These are phyloP conservation scores for Anoura caudifer DNA, from an alignment of 2,113 vertebrate genomes.

Conservation along the genomic window DNA sequence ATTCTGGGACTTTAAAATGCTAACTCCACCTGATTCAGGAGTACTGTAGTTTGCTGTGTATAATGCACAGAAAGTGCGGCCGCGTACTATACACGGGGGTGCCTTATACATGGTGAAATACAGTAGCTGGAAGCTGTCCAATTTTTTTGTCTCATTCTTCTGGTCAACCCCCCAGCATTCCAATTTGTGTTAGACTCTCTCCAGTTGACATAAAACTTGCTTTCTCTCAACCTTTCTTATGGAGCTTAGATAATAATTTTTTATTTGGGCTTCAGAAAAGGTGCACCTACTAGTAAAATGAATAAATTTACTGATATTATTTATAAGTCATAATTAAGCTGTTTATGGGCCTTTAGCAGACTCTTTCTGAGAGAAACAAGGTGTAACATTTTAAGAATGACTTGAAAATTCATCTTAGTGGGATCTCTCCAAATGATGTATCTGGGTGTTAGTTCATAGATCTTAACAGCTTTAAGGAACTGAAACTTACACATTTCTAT, in stretches of 20 bases:
- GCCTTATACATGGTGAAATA: too few species aligned
- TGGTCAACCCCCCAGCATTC: background rate
- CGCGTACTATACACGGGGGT: too few species aligned
- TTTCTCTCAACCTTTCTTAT: constrained; percentile 23
- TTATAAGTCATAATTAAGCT: background rate
- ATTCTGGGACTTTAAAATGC: background rate
- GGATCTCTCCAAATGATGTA: background rate
- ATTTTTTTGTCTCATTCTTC: background rate
- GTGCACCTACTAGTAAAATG: background rate
- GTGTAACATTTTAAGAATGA: background rate
- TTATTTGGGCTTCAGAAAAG: background rate
- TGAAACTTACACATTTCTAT: background rate
- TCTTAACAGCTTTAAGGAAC: background rate
- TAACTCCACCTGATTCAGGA: background rate
- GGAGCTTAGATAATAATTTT: background rate
- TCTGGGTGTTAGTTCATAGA: background rate
- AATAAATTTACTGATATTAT: background rate
- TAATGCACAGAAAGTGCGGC: too few species aligned
- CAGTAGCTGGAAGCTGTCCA: background rate
- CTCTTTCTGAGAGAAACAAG: background rate
- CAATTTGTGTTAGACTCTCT: background rate
- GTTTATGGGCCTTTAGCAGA: background rate
- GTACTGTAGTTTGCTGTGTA: background rate
- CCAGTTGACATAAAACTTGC: background rate
- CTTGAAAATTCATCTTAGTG: background rate